Conservation (phyloP, 2,797 vertebrate genomes). For the Rhinophrynus dorsalis region DNA sequence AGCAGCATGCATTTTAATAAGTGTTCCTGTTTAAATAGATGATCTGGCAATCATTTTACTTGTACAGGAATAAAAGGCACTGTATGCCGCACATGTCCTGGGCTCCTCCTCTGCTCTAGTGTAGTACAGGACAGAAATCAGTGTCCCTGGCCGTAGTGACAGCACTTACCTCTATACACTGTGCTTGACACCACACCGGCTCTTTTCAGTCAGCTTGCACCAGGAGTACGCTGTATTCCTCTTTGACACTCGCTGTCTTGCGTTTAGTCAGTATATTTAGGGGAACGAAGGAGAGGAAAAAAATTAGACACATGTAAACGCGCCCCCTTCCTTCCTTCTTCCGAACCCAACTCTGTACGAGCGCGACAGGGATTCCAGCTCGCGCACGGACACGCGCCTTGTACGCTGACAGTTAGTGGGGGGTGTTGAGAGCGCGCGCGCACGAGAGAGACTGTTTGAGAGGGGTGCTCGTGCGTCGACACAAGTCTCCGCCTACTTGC, state of each 20-base stretch:
- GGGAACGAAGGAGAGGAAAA: background rate
- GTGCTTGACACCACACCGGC: too few relatives aligned
- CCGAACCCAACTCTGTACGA: slow-evolving; percentile 21
- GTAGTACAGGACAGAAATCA: slow-evolving; percentile 21
- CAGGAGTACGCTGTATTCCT: too few relatives aligned
- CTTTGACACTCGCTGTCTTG: background rate
- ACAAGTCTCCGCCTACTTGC: too few relatives aligned
- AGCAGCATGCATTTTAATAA: too few relatives aligned
- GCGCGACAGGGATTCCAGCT: slow-evolving; percentile 16
- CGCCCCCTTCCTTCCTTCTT: slow-evolving; percentile 13
- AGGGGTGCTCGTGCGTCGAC: too few relatives aligned
- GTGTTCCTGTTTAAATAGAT: too few relatives aligned
- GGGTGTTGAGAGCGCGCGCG: background rate
- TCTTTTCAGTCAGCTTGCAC: background rate
- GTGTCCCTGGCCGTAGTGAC: slow-evolving; percentile 6
- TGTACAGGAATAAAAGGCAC: too few relatives aligned
- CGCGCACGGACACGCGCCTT: background rate
- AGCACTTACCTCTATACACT: slow-evolving; percentile 40
- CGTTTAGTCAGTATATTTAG: background rate
- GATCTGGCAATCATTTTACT: too few relatives aligned
- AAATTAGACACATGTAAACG: slow-evolving; percentile 23
- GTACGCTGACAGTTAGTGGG: background rate
- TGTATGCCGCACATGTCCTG: slow-evolving; percentile 17
- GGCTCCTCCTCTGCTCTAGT: background rate
- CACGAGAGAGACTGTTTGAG: background rate